Conservation (phyloP, 2,113 vertebrate species). For the Nycticryphes semicollaris region DNA sequence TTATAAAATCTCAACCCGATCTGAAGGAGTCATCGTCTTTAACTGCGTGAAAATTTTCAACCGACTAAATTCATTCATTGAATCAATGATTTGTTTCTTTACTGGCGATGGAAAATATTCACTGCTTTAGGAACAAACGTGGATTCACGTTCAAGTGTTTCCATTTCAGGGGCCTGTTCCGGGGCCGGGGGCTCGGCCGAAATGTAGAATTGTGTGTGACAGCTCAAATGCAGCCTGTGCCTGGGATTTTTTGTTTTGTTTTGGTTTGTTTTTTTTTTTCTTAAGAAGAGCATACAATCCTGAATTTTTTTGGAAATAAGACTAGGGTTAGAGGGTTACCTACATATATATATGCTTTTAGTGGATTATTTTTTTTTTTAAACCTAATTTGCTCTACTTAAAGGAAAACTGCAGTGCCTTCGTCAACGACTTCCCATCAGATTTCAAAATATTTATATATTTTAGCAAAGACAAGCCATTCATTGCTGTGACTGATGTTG, state of each 20-base stretch:
- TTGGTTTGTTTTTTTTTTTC: not conserved
- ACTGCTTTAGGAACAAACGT: not conserved
- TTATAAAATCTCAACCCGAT: conserved; percentile 57
- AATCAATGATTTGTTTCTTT: conserved; percentile 36
- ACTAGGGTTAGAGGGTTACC: conserved; percentile 32
- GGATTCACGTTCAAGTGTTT: conserved; percentile 32
- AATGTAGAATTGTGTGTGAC: not conserved
- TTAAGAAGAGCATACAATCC: not conserved
- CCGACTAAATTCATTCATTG: conserved; percentile 23
- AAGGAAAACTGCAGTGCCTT: conserved; percentile 49
- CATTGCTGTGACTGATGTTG: conserved; percentile 31
- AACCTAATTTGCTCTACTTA: conserved; percentile 20
- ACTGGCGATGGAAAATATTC: not conserved
- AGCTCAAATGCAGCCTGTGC: conserved; percentile 34
- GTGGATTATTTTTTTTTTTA: conserved; percentile 5
- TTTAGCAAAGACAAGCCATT: not conserved
- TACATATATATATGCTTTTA: conserved; percentile 50
- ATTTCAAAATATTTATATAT: not conserved
- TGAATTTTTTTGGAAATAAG: conserved; percentile 36
- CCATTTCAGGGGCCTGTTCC: not conserved
- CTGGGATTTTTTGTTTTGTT: not conserved
- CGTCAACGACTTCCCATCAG: not conserved
- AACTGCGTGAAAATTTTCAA: conserved; percentile 22
- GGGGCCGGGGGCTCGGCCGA: not conserved
- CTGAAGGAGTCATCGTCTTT: conserved; percentile 63